These are phyloP conservation scores for Anoncus sp. DNA, from an alignment of 2,888 invertebrate species.

Conservation along the genomic window DNA sequence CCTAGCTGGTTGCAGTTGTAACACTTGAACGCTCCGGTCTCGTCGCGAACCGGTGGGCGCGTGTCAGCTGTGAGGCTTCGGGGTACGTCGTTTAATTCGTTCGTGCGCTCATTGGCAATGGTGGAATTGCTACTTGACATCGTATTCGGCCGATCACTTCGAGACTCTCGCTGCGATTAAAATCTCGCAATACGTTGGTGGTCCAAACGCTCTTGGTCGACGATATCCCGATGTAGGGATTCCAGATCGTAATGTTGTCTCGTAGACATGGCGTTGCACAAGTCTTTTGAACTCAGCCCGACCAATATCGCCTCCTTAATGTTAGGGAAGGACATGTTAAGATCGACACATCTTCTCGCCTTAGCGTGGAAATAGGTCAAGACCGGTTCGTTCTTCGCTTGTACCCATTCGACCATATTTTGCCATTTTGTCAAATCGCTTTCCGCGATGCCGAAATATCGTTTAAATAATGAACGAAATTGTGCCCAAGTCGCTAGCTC, in stretches of 20 bases:
- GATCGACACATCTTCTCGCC: not conserved
- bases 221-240: not conserved
- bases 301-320: not conserved
- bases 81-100: not conserved
- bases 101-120: not conserved
- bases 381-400: not conserved
- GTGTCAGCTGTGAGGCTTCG: not conserved
- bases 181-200: not conserved
- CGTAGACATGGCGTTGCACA: not conserved
- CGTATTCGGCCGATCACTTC: not conserved
- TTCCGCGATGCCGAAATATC: not conserved
- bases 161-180: not conserved
- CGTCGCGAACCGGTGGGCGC: constrained; percentile 11
- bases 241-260: not conserved
- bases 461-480: not conserved
- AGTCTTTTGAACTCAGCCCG: not conserved
- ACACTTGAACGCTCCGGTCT: constrained; percentile 2
- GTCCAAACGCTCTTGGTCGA: not conserved
- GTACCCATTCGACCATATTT: not conserved
- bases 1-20: constrained; percentile 36
- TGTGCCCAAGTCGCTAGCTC: not conserved
- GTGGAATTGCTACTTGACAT: not conserved
- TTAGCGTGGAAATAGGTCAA: not conserved
- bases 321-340: not conserved
- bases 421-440: not conserved